Percentiles rank a stretch among this genome's conserved stretches.
These are phyloP conservation scores for Urocynchramus pylzowi DNA, from an alignment of 2,113 vertebrate genomes.

Conservation along the genomic window DNA sequence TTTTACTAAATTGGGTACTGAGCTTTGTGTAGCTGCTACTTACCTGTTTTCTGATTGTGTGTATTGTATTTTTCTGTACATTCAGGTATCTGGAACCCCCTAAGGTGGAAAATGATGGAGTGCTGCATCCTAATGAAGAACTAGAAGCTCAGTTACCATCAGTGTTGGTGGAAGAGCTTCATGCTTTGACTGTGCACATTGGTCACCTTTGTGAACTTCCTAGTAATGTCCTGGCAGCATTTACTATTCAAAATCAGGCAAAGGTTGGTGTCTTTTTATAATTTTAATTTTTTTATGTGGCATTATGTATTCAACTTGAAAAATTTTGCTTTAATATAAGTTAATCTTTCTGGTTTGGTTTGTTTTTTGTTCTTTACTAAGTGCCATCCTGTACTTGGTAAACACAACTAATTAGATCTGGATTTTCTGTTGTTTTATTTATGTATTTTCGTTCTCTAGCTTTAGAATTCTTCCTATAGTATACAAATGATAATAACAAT, in stretches of 20 bases:
- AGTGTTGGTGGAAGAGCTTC: slow-evolving; percentile 84
- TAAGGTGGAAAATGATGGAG: slow-evolving; percentile 37
- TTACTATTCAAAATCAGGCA: slow-evolving; percentile 86
- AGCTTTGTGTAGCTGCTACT: neutral
- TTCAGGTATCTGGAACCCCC: slow-evolving; percentile 80
- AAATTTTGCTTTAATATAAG: neutral
- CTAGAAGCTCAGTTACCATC: slow-evolving; percentile 85
- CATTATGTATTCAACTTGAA: neutral
- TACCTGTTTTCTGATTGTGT: neutral
- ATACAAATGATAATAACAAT: neutral
- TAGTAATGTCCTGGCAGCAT: slow-evolving; percentile 76
- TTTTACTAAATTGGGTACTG: neutral
- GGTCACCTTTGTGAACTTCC: slow-evolving; percentile 85
- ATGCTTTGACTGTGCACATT: slow-evolving; percentile 80
- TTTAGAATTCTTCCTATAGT: neutral
- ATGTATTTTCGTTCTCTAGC: neutral
- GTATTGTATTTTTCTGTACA: neutral
- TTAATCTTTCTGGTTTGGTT: neutral
- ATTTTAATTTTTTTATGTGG: neutral
- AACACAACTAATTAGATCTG: neutral
- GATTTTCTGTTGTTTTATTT: neutral
- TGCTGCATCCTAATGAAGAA: slow-evolving; percentile 78
- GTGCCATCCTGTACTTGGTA: neutral
- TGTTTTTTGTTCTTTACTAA: neutral
- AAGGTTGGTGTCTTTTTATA: slow-evolving; percentile 73